Evolutionary conservation across 2,888 invertebrate genomes (phyloP), one percentile per base, ranked within the genome.

Genomic region (Nebria brevicollis): DNA sequence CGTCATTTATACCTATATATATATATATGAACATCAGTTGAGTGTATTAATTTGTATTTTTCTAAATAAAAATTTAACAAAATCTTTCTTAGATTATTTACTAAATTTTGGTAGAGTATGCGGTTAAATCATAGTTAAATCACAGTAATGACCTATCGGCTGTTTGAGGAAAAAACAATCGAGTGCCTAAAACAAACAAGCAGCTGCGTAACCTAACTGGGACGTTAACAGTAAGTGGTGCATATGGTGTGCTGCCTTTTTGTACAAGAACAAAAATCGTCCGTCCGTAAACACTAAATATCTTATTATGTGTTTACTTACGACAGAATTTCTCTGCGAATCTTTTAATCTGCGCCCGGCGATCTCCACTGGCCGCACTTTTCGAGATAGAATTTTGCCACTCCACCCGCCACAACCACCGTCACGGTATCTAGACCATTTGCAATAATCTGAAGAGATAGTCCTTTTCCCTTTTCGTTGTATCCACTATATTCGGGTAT

Each of bases 321-420:
- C 84, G 85, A 84, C 84, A 85, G 85, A 84, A 84, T 84, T 13
- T 85, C 84, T 84, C 82, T 83, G 84, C 84, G 84, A 83, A 85
- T 83, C 85, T 85, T 86, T 86, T 87, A 87, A 87, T 87, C 87
- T 87, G 84, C 84, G 83, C 84, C 83, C 54, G 83, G 83, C 25
- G 85, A 86, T 87, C 87, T 86, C 84, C 83, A 86, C 86, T 87
- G 87, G 86, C 87, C 87, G 86, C 86, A 86, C 85, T 86, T 86
- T 86, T 85, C 84, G 85, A 84, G 85, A 84, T 85, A 84, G 85
- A 83, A 86, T 85, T 86, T 85, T 84, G 82, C 82, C 82, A 42
- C 25, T 77, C 42, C 42, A 3, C 54, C 54, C 34, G 43, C 26
- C 26, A 7, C 15, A 66, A 6, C 25, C 7, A 7, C 11, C 20